Conservation (phyloP, 2,797 vertebrate species). For the Cynodonichthys magdalenae region DNA sequence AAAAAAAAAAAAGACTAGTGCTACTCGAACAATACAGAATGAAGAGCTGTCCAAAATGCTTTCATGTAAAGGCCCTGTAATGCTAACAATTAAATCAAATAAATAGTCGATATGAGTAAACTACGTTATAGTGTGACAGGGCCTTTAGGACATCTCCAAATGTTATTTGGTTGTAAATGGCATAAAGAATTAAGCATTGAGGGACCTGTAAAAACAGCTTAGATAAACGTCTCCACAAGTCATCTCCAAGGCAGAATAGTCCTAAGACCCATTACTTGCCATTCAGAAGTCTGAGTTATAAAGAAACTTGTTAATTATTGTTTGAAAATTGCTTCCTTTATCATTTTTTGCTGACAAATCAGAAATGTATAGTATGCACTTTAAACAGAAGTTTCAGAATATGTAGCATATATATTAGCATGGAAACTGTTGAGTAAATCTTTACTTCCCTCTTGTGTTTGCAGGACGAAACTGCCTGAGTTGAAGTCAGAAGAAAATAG, state of each 20-base stretch:
- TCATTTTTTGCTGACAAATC: conserved; percentile 20
- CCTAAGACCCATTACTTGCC: conserved; percentile 17
- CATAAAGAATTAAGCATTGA: conserved; percentile 24
- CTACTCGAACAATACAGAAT: conserved; percentile 19
- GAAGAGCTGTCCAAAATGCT: conserved; percentile 38
- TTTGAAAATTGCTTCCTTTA: conserved; percentile 3
- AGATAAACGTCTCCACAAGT: conserved; percentile 30
- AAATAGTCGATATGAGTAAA: too few species aligned
- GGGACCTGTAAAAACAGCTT: conserved; percentile 45
- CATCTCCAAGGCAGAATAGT: conserved; percentile 19
- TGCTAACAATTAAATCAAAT: too few species aligned
- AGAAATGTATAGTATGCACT: conserved; percentile 1
- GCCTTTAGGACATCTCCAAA: conserved; percentile 35
- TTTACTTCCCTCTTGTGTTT: conserved; percentile 53
- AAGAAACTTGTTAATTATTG: conserved; percentile 30
- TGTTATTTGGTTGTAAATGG: conserved; percentile 49
- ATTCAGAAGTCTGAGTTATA: conserved; percentile 19
- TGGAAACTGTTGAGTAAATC: conserved; percentile 13
- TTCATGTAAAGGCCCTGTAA: conserved; percentile 1
- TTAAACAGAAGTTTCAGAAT: too few species aligned
- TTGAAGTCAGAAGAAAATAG: too few species aligned
- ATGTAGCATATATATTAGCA: neutral
- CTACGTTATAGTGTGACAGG: neutral
- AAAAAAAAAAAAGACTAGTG: conserved; percentile 6
- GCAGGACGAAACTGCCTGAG: conserved; percentile 16